These are phyloP conservation scores for Panthera tigris DNA, from an alignment of 2,113 vertebrate species.

Conservation along the genomic window DNA sequence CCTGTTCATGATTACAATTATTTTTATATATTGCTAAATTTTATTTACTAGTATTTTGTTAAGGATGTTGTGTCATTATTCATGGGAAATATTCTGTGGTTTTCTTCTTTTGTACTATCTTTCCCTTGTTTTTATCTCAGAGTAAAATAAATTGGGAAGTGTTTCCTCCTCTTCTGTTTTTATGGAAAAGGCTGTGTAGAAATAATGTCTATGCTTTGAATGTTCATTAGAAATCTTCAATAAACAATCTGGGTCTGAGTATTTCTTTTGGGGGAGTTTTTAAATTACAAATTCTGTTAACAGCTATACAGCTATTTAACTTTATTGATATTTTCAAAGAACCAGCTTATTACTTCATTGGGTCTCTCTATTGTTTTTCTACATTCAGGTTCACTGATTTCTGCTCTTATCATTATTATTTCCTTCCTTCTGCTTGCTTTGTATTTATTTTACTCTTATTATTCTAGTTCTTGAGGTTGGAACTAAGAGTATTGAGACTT, in stretches of 20 bases:
- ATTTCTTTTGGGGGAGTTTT: neutral
- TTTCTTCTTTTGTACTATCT: neutral
- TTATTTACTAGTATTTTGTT: neutral
- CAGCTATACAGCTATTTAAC: neutral
- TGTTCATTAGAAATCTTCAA: neutral
- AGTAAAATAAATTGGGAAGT: neutral
- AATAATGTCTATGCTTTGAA: neutral
- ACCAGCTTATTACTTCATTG: neutral
- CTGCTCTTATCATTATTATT: neutral
- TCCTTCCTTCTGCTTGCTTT: neutral
- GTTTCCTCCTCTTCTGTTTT: neutral
- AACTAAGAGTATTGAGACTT: neutral
- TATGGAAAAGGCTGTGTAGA: neutral
- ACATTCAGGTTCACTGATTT: neutral
- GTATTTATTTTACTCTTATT: neutral
- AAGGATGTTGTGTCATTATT: neutral
- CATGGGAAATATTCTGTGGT: neutral
- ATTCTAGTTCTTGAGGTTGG: neutral
- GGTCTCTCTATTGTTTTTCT: neutral
- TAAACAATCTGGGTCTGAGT: neutral
- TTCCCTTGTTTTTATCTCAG: neutral
- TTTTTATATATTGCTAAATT: neutral
- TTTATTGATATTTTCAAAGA: neutral
- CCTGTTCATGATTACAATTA: neutral
- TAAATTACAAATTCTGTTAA: neutral